Evolutionary conservation across 2,888 invertebrate genomes (phyloP), one percentile per base, ranked within the genome.

Genomic region (Xestia ashworthii): DNA sequence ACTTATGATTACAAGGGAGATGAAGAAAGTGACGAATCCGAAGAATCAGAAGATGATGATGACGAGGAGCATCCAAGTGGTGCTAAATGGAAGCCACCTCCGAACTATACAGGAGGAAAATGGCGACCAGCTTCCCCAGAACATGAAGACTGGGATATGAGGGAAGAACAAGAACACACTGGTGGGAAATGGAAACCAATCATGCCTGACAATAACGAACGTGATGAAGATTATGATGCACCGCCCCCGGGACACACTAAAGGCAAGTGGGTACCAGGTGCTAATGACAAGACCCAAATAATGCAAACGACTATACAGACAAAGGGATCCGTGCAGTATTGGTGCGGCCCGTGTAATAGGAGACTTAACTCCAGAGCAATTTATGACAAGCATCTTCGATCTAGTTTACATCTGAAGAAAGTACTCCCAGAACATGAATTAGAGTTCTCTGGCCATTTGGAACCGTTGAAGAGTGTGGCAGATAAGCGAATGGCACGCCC

Each of bases 241-340:
- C 98, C 98, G 3, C 98, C 98, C 0, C 97, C 98, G 5, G 97
- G 97, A 60, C 97, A 98, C 88, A 98, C 98, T 0, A 98, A 97
- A 92, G 98, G 98, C 0, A 99, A 99, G 96, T 98, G 98, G 98
- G 97, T 98, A 71, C 98, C 98, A 0, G 98, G 98, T 87, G 97
- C 93, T 60, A 93, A 94, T 73, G 96, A 96, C 60, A 97, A 96
- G 93, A 97, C 92, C 85, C 97, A 96, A 92, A 97, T 94, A 76
- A 97, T 94, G 97, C 97, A 95, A 90, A 97, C 93, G 74, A 97
- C 94, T 80, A 95, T 92, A 91, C 97, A 93, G 91, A 96, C 90
- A 64, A 96, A 96, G 90, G 96, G 96, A 16, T 94, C 97, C 0
- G 97, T 97, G 5, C 97, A 98, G 87, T 98, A 98, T 92, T 98